A percentile compares a stretch with the other conserved stretches of the same genome.
These are phyloP conservation scores for Malthinus flaveolus DNA, from an alignment of 2,888 invertebrate species.

Conservation along the genomic window DNA sequence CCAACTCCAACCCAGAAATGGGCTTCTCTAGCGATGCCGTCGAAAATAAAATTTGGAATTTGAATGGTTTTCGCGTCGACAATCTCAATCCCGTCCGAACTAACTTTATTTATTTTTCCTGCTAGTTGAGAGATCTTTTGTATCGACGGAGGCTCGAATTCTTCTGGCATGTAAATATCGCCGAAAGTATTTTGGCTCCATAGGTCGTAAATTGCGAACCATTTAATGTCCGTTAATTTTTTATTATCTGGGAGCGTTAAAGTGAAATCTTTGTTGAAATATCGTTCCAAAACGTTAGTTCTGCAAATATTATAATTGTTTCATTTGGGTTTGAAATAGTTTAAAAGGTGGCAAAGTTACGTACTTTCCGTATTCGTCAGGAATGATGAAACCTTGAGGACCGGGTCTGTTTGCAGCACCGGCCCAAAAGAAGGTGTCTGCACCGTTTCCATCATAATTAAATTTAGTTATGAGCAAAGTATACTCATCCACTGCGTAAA, in stretches of 20 bases:
- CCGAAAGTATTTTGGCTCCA: constrained; percentile 86
- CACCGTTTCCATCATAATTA: constrained; percentile 88
- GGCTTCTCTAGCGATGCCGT: constrained; percentile 74
- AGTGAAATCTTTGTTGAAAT: constrained; percentile 83
- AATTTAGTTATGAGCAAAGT: constrained; percentile 80
- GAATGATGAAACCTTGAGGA: constrained; percentile 89
- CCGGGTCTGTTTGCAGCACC: constrained; percentile 86
- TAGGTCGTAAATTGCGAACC: constrained; percentile 89
- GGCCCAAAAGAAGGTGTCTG: constrained; percentile 92
- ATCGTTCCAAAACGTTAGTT: constrained; percentile 83
- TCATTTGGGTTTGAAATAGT: constrained; percentile 1
- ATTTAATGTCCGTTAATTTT: constrained; percentile 83
- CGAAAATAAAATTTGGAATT: constrained; percentile 76
- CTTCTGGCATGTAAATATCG: constrained; percentile 87
- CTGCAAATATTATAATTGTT: too few relatives aligned
- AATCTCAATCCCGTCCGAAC: constrained; percentile 73
- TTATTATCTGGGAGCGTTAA: constrained; percentile 82
- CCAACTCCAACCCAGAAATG: constrained; percentile 91
- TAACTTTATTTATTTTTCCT: constrained; percentile 66
- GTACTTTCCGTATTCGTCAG: constrained; percentile 85
- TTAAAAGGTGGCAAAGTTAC: constrained; percentile 38
- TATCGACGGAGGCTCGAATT: constrained; percentile 82
- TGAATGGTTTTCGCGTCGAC: constrained; percentile 80
- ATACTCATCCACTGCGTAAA: constrained; percentile 86
- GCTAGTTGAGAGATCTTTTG: constrained; percentile 61